Conservation (phyloP, 2,113 vertebrate genomes). For the Turdus rufiventris region DNA sequence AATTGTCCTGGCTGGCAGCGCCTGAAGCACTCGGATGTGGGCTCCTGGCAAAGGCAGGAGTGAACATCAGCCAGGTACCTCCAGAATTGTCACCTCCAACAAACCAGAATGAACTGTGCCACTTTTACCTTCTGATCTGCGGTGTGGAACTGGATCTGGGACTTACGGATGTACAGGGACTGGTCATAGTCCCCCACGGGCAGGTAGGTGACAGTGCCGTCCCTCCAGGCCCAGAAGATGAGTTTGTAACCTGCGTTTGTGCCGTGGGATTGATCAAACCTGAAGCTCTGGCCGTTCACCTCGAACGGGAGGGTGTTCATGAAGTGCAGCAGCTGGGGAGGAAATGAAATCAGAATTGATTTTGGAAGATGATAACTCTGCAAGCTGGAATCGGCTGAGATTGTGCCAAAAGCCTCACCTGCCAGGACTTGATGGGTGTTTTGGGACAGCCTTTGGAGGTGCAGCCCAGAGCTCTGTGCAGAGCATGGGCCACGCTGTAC, state of each 20-base stretch:
- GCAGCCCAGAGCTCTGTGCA: constrained; percentile 77
- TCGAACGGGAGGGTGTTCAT: constrained; percentile 71
- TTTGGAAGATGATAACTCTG: background rate
- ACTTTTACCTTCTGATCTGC: constrained; percentile 34
- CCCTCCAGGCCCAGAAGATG: constrained; percentile 78
- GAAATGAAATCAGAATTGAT: background rate
- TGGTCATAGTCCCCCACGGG: constrained; percentile 71
- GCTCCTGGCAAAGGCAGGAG: constrained; percentile 63
- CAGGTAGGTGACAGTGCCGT: background rate
- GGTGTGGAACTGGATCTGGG: constrained; percentile 79
- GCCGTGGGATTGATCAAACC: constrained; percentile 75
- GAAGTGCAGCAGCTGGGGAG: constrained; percentile 70
- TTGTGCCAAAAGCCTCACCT: background rate
- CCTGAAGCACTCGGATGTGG: constrained; percentile 79
- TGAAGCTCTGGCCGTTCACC: constrained; percentile 44
- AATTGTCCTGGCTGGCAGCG: constrained; percentile 77
- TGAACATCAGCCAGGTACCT: background rate
- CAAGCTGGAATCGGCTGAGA: no score
- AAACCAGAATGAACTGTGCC: fast-evolving
- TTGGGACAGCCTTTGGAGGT: background rate
- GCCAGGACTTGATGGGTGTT: background rate
- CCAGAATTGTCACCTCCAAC: fast-evolving
- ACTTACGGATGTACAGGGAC: constrained; percentile 55
- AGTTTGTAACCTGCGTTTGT: constrained; percentile 75
- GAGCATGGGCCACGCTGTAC: constrained; percentile 79